Percentiles rank a stretch among this genome's conserved stretches.
Conservation (phyloP, 2,797 vertebrate species). For the Chromobotia macracanthus region DNA sequence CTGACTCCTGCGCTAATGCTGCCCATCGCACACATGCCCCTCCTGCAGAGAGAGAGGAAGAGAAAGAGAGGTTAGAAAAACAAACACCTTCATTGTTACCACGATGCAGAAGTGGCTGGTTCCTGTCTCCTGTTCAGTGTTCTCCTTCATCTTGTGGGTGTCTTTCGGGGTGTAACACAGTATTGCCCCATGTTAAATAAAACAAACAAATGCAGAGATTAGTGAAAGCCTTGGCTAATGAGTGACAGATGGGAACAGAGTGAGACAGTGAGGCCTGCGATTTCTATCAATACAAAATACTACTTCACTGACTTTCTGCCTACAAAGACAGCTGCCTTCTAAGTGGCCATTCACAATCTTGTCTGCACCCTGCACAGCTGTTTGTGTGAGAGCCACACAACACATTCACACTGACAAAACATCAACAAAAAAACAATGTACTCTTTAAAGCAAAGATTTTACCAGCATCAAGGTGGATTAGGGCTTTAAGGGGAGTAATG, state of each 20-base stretch:
- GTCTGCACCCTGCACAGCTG: too few species aligned
- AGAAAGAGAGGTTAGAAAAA: constrained; percentile 61
- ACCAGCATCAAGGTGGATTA: too few species aligned
- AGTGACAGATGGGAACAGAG: constrained; percentile 55
- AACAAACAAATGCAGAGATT: constrained; percentile 59
- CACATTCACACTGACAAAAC: too few species aligned
- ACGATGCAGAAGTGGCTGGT: constrained; percentile 58
- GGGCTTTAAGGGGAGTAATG: too few species aligned
- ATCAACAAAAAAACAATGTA: too few species aligned
- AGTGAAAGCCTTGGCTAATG: constrained; percentile 54
- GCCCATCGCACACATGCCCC: constrained; percentile 51
- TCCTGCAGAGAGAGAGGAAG: constrained; percentile 58
- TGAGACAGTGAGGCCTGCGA: constrained; percentile 32
- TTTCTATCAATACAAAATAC: neutral
- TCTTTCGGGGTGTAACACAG: constrained; percentile 43
- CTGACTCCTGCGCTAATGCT: constrained; percentile 43
- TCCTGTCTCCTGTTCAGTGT: constrained; percentile 46
- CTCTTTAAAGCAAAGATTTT: too few species aligned
- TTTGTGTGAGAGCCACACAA: too few species aligned
- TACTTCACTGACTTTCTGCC: neutral
- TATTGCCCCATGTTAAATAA: constrained; percentile 47
- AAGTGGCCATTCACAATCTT: too few species aligned
- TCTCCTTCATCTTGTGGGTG: constrained; percentile 26
- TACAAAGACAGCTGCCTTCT: neutral
- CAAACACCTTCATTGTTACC: constrained; percentile 64